Conservation (phyloP, 1,140 invertebrate genomes). For the Aphis gossypii region DNA sequence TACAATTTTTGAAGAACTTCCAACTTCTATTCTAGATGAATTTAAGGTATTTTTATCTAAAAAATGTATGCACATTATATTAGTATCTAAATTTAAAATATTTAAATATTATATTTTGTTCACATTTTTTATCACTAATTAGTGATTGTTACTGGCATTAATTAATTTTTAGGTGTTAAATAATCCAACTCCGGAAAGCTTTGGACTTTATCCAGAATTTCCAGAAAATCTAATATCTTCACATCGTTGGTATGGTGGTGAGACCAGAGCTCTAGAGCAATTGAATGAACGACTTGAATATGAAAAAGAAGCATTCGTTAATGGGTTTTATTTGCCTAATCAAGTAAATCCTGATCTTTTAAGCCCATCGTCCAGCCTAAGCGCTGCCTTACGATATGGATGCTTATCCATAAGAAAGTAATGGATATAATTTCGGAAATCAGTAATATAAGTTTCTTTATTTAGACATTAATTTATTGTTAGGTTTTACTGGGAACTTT, state of each 20-base stretch:
- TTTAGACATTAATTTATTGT: neutral
- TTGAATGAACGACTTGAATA: constrained; percentile 61
- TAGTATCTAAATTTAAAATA: neutral
- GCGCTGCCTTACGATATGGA: constrained; percentile 73
- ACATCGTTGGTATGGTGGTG: constrained; percentile 73
- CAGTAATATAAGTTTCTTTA: neutral
- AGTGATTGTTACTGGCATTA: neutral
- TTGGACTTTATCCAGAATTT: constrained; percentile 67
- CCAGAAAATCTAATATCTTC: constrained; percentile 63
- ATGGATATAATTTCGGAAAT: constrained; percentile 55
- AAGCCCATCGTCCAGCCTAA: constrained; percentile 73
- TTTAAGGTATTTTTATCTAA: constrained; percentile 9
- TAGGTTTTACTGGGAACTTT: constrained; percentile 39
- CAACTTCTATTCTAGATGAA: neutral
- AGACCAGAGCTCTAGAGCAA: constrained; percentile 71
- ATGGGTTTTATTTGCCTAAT: constrained; percentile 68
- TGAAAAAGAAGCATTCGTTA: constrained; percentile 69
- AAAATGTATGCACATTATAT: neutral
- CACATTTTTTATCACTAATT: neutral
- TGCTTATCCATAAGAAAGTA: constrained; percentile 71
- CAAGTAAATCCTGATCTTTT: constrained; percentile 74
- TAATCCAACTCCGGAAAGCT: constrained; percentile 69
- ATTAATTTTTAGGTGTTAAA: neutral
- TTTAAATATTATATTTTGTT: neutral
- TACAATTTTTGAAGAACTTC: constrained; percentile 26